Base-by-base conservation (phyloP, 2,797 vertebrate species). In the Lemur catta region DNA sequence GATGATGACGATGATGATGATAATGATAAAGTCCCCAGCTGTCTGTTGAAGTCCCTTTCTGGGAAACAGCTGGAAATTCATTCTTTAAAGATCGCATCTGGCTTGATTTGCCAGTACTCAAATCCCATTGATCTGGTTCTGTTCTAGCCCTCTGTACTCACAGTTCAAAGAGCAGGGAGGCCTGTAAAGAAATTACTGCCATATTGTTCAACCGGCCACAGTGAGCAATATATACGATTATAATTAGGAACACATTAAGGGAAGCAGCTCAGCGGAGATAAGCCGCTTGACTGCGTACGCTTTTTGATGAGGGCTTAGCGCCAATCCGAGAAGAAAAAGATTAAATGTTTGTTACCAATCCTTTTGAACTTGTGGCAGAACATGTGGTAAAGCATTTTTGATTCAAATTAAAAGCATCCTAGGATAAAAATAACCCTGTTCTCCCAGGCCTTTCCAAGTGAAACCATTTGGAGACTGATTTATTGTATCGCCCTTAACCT, bases 391-490 rank as follows among this genome's bases (percentile, higher is more conserved):
- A 98, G 98, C 98, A 98, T 99, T 98, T 98, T 98, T 98, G 96
- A 98, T 98, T 98, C 98, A 99, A 99, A 99, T 99, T 98, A 99
- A 99, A 99, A 99, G 98, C 99, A 99, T 99, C 99, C 99, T 99
- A 98, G 98, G 98, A 99, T 99, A 99, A 99, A 99, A 99, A 99
- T 99, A 99, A 98, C 98, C 95, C 98, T 98, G 98, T 97, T 98
- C 98, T 98, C 92, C 97, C 98, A 98, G 98, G 97, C 98, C 93
- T 98, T 97, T 98, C 98, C 98, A 98, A 99, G 97, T 98, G 98
- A 99, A 99, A 98, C 98, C 98, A 98, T 98, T 99, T 98, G 97
- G 95, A 97, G 96, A 84, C 94, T 98, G 98, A 98, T 98, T 98
- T 98, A 98, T 98, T 98, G 97, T 98, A 97, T 98, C 97, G 98